Evolutionary conservation across 2,797 vertebrate genomes (phyloP), one percentile per base, ranked within the genome.

Genomic region (Bovichtus variegatus): DNA sequence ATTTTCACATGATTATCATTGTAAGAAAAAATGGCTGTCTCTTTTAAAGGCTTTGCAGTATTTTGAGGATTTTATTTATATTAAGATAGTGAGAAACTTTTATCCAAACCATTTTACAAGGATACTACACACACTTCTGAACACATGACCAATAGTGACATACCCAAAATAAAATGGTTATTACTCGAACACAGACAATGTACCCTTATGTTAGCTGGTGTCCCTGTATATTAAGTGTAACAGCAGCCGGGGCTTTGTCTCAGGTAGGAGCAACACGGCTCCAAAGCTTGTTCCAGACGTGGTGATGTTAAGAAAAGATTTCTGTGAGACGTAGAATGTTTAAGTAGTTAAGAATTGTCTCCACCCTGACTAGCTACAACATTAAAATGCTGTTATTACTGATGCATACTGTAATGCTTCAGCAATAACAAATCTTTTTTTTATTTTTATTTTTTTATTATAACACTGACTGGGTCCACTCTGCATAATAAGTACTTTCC

Each of bases 131-230:
- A 3, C 31, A 25, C 49, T 40, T 50, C 8, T 44, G n/a, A 50
- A 16, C 31, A 44, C 9, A 36, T 23, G 40, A 34, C 8, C 2
- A 19, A 34, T 29, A 15, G 18, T 51, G n/a, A 29, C 27, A 11
- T 11, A 44, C 15, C 7, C 18, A n/a, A 40, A 82, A 66, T 78
- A 71, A 78, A 77, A 27, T 16, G 13, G 12, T 15, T 34, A 34
- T 49, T 54, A 25, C 44, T 51, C 57, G 23, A 6, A 59, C 50
- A 16, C 38, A 34, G 27, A n/a, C 64, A 58, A 31, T 16, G 3
- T 3, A 38, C 6, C 4, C 1, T 23, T 55, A 4, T 34, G 12
- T 51, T 19, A 31, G 36, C 47, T 2, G 41, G 21, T 36, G 19
- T 31, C 67, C 8, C 7, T 54, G 19, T 46, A n/a, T 1, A 9